phyloP scores from a whole-genome alignment of 2,888 invertebrate species.

The Diaprepes abbreviatus region DNA sequence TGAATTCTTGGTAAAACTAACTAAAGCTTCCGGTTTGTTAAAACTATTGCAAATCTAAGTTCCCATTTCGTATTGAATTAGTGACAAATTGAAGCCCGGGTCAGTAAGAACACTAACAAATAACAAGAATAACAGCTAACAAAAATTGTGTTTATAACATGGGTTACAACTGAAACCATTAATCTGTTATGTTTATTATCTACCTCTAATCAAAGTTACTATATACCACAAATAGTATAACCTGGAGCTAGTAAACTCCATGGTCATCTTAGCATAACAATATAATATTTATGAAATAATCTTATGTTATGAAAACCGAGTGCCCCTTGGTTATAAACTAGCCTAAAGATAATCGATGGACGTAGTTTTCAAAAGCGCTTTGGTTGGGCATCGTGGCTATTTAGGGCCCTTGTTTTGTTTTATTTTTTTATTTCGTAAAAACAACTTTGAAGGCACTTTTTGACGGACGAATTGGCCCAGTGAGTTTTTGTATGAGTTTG shows the following conservation, averaged over 20 bases:
- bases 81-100: slow-evolving; percentile 48
- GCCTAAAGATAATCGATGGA: slow-evolving; percentile 65
- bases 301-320: slow-evolving; percentile 67
- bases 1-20: neutral
- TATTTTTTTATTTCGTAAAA: slow-evolving; percentile 86
- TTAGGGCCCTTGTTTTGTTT: slow-evolving; percentile 85
- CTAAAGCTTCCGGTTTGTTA: slow-evolving; percentile 32
- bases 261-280: slow-evolving; percentile 68
- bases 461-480: slow-evolving; percentile 95
- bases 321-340: slow-evolving; percentile 69
- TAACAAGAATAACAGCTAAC: slow-evolving; percentile 68
- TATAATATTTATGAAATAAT: slow-evolving; percentile 70
- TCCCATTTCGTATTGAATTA: slow-evolving; percentile 25
- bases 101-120: slow-evolving; percentile 62
- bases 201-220: slow-evolving; percentile 70
- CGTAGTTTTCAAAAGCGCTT: slow-evolving; percentile 67
- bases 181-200: slow-evolving; percentile 69
- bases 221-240: slow-evolving; percentile 70
- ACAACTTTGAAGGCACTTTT: slow-evolving; percentile 96
- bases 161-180: slow-evolving; percentile 68
- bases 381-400: slow-evolving; percentile 85
- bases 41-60: slow-evolving; percentile 37
- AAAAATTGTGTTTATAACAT: slow-evolving; percentile 66
- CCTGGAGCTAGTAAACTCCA: slow-evolving; percentile 47
- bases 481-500: slow-evolving; percentile 77